Evolutionary conservation across 2,888 invertebrate species (phyloP).

Genomic region (Drosophila borborema): DNA sequence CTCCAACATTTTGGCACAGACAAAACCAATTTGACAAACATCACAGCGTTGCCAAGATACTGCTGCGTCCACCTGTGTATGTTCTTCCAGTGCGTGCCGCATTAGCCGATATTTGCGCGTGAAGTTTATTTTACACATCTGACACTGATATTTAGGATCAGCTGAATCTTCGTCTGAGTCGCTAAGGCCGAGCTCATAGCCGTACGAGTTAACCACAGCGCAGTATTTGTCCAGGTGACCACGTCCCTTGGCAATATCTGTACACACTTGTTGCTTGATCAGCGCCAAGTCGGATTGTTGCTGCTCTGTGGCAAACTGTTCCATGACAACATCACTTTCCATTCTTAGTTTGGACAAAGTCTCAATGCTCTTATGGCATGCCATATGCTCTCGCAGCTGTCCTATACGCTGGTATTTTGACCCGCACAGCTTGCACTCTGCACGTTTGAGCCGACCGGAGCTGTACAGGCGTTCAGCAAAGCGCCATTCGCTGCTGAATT

Average conservation of each 20-base stretch:
- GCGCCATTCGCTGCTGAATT: constrained; percentile 65
- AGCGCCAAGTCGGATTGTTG: constrained; percentile 55
- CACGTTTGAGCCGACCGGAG: constrained; percentile 61
- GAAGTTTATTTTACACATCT: constrained; percentile 70
- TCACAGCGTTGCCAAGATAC: constrained; percentile 86
- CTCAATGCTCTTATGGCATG: constrained; percentile 54
- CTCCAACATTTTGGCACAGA: constrained; percentile 85
- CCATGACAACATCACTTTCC: constrained; percentile 65
- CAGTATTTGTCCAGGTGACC: constrained; percentile 71
- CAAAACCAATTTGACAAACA: constrained; percentile 86
- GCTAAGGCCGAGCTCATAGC: constrained; percentile 82
- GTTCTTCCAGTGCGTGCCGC: constrained; percentile 76
- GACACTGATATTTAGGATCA: constrained; percentile 69
- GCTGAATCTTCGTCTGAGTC: constrained; percentile 82
- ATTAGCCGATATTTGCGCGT: constrained; percentile 77
- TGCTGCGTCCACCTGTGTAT: constrained; percentile 85
- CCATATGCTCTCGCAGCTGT: constrained; percentile 76
- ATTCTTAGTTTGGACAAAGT: constrained; percentile 43
- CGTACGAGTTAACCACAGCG: constrained; percentile 78
- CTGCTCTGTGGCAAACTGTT: constrained; percentile 41
- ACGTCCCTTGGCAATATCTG: constrained; percentile 62
- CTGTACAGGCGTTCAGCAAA: constrained; percentile 79
- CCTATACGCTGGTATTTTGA: constrained; percentile 63
- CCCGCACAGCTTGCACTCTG: constrained; percentile 83
- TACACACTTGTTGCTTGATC: constrained; percentile 62